phyloP scores from a whole-genome alignment of 2,888 invertebrate genomes.

The Biston stratarius region DNA sequence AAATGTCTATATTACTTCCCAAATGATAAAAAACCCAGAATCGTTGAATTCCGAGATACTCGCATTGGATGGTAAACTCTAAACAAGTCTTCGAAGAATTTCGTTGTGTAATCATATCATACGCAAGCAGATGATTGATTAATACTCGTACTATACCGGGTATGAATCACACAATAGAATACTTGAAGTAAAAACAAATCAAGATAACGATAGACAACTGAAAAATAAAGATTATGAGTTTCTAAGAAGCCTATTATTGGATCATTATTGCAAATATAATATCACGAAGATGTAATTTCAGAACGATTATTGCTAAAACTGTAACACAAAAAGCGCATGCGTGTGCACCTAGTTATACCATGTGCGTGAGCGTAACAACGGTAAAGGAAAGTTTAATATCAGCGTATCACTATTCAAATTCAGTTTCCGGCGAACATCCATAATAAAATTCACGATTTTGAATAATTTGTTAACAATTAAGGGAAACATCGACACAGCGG shows the following conservation, averaged over 20 bases:
- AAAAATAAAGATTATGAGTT: constrained; percentile 14
- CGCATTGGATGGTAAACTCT: background rate
- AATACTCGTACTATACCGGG: constrained; percentile 8
- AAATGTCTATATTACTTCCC: constrained; percentile 43
- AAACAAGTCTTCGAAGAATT: constrained; percentile 19
- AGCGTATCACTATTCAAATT: constrained; percentile 36
- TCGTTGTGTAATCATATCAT: constrained; percentile 22
- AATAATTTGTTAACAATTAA: constrained; percentile 60
- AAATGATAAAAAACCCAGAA: constrained; percentile 22
- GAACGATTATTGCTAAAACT: constrained; percentile 16
- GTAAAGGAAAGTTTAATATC: constrained; percentile 43
- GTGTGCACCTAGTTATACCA: constrained; percentile 25
- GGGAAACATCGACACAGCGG: constrained; percentile 54
- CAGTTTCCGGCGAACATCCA: constrained; percentile 48
- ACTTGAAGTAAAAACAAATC: constrained; percentile 1
- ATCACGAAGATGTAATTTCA: constrained; percentile 1
- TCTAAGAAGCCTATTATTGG: constrained; percentile 11
- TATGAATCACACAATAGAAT: constrained; percentile 22
- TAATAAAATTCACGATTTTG: constrained; percentile 53
- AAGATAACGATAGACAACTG: no score
- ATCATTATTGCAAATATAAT: constrained; percentile 5
- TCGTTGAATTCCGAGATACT: constrained; percentile 20
- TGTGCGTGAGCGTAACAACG: constrained; percentile 39
- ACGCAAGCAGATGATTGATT: constrained; percentile 24
- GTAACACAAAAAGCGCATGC: constrained; percentile 34